These are phyloP conservation scores for Philopotamus ludificatus DNA, from an alignment of 1,140 invertebrate genomes.

Conservation along the genomic window DNA sequence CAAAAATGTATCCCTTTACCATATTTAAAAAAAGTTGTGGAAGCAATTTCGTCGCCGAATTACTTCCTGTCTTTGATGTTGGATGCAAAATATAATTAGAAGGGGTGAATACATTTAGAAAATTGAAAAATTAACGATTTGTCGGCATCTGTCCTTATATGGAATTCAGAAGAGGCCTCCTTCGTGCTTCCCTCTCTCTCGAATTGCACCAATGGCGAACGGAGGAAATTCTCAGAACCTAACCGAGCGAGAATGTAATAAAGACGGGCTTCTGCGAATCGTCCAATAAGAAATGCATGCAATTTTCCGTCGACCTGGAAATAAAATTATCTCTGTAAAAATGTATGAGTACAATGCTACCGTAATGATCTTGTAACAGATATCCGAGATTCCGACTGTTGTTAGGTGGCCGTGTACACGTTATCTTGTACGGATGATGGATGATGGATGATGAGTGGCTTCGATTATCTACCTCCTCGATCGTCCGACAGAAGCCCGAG, in stretches of 20 bases:
- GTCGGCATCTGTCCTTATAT: background rate
- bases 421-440: background rate
- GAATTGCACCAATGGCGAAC: background rate
- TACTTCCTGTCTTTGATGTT: background rate
- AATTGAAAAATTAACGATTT: too few relatives aligned
- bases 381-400: background rate
- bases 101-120: background rate
- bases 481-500: slow-evolving; percentile 13
- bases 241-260: background rate
- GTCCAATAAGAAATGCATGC: slow-evolving; percentile 29
- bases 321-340: too few relatives aligned
- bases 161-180: background rate
- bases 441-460: slow-evolving; percentile 20
- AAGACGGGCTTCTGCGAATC: slow-evolving; percentile 7
- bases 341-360: background rate
- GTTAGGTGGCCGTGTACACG: background rate
- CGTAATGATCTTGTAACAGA: background rate
- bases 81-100: background rate
- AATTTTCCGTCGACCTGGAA: too few relatives aligned
- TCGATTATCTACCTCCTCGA: slow-evolving; percentile 17
- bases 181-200: background rate
- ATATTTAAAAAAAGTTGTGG: background rate
- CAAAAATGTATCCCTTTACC: slow-evolving; percentile 6
- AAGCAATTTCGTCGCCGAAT: background rate
- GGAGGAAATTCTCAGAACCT: background rate